Percentiles rank a stretch among this genome's conserved stretches.
These are phyloP conservation scores for Anoplophora glabripennis DNA, from an alignment of 1,140 invertebrate species.

Conservation along the genomic window DNA sequence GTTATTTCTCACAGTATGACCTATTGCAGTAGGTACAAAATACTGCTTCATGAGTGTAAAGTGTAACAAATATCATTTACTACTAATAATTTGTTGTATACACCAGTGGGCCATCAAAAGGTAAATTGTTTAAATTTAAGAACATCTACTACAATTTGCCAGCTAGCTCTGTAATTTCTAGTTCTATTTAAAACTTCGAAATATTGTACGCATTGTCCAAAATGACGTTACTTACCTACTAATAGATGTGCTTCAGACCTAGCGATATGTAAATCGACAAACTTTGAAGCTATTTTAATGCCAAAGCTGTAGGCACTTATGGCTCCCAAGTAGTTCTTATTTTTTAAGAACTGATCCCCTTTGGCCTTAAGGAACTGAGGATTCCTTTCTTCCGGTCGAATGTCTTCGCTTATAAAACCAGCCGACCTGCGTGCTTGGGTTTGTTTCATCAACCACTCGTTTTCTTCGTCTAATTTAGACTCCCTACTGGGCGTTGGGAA, in stretches of 20 bases:
- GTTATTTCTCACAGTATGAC: no score
- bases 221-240: constrained; percentile 55
- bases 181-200: no score
- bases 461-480: constrained; percentile 68
- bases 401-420: constrained; percentile 72
- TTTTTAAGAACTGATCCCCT: constrained; percentile 74
- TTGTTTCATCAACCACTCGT: constrained; percentile 80
- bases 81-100: no score
- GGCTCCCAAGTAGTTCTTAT: constrained; percentile 73
- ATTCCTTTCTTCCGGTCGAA: constrained; percentile 78
- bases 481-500: constrained; percentile 83
- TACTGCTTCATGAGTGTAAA: no score
- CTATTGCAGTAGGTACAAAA: no score
- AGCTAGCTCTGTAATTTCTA: no score
- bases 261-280: constrained; percentile 71
- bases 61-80: no score
- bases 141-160: no score
- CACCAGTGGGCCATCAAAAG: no score
- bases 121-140: no score
- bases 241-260: constrained; percentile 74
- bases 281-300: constrained; percentile 69
- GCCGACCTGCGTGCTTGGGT: constrained; percentile 66
- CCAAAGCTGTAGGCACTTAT: constrained; percentile 79
- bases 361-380: constrained; percentile 79
- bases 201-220: neutral